phyloP scores from a whole-genome alignment of 2,113 vertebrate species.

The Pedetes capensis region DNA sequence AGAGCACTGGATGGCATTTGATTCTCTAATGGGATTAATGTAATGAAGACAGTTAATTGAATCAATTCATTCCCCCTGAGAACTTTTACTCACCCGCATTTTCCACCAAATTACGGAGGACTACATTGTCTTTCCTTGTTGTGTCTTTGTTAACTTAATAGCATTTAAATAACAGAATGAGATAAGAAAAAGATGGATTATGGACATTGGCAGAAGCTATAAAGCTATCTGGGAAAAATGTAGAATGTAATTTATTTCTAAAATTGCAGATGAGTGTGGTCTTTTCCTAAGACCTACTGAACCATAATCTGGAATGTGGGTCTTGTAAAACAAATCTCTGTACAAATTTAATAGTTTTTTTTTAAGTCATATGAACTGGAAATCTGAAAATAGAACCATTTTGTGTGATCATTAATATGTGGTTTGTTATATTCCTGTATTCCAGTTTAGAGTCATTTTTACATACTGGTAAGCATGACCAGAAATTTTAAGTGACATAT shows the following conservation, averaged over 20 bases:
- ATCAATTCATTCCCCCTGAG: slow-evolving; percentile 48
- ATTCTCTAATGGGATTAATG: slow-evolving; percentile 40
- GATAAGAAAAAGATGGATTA: slow-evolving; percentile 26
- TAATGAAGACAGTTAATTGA: slow-evolving; percentile 48
- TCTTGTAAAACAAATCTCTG: neutral
- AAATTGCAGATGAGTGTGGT: slow-evolving; percentile 22
- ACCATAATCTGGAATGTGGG: neutral
- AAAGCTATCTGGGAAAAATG: slow-evolving; percentile 19
- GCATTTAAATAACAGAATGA: slow-evolving; percentile 22
- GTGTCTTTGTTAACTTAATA: neutral
- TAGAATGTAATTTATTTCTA: slow-evolving; percentile 20
- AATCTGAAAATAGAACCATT: neutral
- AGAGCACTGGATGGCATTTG: neutral
- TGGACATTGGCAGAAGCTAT: neutral
- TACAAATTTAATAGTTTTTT: neutral
- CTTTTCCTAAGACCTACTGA: neutral
- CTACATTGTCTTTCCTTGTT: neutral
- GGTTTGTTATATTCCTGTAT: neutral
- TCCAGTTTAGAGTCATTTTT: neutral
- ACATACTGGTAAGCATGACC: neutral
- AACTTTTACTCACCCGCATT: slow-evolving; percentile 40
- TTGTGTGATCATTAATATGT: neutral
- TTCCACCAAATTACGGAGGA: slow-evolving; percentile 36
- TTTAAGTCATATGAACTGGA: neutral
- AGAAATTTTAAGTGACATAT: neutral